Evolutionary conservation across 2,113 vertebrate genomes (phyloP).

Genomic region (Phoenicopterus ruber): DNA sequence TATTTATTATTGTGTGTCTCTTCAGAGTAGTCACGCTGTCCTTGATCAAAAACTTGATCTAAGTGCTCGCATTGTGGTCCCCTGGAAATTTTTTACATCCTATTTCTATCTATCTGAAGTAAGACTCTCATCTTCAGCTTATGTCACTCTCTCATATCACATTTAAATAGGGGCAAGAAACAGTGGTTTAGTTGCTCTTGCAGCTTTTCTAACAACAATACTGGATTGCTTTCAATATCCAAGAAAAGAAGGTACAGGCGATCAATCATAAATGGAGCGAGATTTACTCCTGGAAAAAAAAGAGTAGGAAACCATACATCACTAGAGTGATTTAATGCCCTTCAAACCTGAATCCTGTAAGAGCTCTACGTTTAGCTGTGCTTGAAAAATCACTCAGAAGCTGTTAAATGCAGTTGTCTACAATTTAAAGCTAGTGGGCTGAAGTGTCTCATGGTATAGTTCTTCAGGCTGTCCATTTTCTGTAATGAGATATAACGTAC

Average conservation of each 20-base stretch:
- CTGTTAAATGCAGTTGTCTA: not conserved
- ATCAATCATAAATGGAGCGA: not conserved
- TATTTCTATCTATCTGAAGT: not conserved
- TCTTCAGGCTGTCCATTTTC: not conserved
- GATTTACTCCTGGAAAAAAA: not conserved
- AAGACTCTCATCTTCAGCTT: not conserved
- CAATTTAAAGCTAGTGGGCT: not conserved
- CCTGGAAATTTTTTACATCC: not conserved
- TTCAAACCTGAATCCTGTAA: not conserved
- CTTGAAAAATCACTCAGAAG: not conserved
- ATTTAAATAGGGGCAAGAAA: not conserved
- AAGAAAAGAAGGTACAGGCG: not conserved
- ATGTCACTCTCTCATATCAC: not conserved
- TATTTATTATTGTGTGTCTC: not conserved
- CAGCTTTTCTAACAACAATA: not conserved
- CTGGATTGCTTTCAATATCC: not conserved
- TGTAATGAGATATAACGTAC: not conserved
- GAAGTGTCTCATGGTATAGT: not conserved
- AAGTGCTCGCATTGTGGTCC: not conserved
- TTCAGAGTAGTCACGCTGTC: rapidly evolving
- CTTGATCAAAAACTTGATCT: not conserved
- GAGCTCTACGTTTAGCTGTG: not conserved
- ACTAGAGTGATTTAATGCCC: not conserved
- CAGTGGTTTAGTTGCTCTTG: not conserved
- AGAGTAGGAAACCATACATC: not conserved